A percentile compares a stretch with the other conserved stretches of the same genome.
phyloP scores from a whole-genome alignment of 2,113 vertebrate species.

The Tragelaphus strepsiceros region DNA sequence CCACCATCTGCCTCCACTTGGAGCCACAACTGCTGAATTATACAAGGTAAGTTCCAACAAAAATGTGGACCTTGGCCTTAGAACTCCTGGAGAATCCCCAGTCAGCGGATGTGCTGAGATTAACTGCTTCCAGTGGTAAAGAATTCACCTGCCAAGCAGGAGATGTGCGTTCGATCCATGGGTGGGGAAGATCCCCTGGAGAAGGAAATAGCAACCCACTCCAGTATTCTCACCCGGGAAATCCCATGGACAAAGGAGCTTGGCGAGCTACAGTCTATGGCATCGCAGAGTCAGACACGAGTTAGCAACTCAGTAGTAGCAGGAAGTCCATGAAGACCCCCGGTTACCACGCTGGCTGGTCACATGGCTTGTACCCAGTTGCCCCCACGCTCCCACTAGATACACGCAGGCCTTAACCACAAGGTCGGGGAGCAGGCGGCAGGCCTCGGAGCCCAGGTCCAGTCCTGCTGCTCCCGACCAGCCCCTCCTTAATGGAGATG shows the following conservation, averaged over 20 bases:
- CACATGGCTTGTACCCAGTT: background rate
- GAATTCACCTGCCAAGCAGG: background rate
- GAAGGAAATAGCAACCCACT: background rate
- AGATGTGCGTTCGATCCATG: background rate
- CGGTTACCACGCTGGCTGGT: background rate
- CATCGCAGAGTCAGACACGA: background rate
- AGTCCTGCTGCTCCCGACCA: background rate
- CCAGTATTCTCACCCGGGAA: background rate
- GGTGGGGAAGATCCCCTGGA: background rate
- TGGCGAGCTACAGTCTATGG: background rate
- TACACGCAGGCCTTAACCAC: background rate
- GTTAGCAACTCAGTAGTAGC: background rate
- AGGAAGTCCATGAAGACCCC: background rate
- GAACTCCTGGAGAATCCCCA: background rate
- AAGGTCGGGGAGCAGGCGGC: background rate
- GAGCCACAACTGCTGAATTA: background rate
- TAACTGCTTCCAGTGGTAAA: background rate
- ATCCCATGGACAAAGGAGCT: background rate
- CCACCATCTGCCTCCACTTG: too few species aligned
- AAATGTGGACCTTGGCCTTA: background rate
- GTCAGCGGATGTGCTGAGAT: fast-evolving
- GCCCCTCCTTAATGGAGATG: background rate
- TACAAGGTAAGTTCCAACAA: background rate
- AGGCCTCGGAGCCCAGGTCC: fast-evolving
- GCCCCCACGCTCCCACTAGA: background rate